Conservation (phyloP, 2,797 vertebrate genomes). For the Enteromius anoplus region DNA sequence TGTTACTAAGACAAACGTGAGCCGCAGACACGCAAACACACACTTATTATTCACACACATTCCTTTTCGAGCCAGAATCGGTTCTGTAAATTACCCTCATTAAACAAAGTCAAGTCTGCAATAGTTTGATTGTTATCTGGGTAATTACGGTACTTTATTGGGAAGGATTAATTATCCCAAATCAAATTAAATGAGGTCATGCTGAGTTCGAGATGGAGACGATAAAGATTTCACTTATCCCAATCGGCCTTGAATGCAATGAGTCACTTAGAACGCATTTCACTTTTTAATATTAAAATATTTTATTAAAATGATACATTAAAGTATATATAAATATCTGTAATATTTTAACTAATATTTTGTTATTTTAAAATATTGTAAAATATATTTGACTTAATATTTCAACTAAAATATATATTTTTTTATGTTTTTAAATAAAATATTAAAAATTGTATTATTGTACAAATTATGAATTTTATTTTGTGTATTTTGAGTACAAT, state of each 20-base stretch:
- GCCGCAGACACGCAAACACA: constrained; percentile 13
- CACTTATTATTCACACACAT: constrained; percentile 37
- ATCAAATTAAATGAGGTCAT: constrained; percentile 67
- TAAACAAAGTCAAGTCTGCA: constrained; percentile 65
- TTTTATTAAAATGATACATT: background rate
- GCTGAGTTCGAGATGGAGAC: constrained; percentile 43
- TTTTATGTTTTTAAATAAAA: background rate
- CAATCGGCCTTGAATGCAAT: background rate
- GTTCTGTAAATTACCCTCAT: constrained; percentile 76
- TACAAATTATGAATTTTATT: background rate
- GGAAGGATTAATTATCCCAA: constrained; percentile 69
- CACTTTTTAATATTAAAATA: background rate
- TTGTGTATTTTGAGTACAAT: background rate
- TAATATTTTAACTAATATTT: background rate
- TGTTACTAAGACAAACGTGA: background rate
- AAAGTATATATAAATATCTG: background rate
- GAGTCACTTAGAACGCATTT: background rate
- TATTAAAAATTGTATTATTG: background rate
- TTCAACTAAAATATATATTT: background rate
- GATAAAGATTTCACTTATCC: constrained; percentile 25
- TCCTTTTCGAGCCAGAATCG: constrained; percentile 63
- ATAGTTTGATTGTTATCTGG: constrained; percentile 72
- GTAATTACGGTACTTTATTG: constrained; percentile 73
- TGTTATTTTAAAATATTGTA: background rate
- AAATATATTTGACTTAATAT: background rate